Conservation (phyloP, 2,888 invertebrate species). For the Stramonita haemastoma region DNA sequence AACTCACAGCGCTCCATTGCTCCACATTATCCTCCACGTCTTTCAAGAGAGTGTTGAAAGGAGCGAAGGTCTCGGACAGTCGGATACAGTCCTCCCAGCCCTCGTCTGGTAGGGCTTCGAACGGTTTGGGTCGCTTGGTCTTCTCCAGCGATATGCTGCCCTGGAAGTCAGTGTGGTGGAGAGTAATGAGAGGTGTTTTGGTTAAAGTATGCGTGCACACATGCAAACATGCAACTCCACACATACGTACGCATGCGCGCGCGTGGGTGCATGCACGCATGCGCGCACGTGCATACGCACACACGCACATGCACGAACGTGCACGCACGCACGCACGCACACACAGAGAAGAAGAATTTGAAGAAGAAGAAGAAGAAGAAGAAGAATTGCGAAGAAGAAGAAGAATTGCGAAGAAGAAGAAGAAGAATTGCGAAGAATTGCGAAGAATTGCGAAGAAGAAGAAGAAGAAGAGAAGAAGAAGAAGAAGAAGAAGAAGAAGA, state of each 20-base stretch:
- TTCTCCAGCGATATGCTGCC: constrained; percentile 87
- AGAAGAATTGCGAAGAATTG: too few species aligned
- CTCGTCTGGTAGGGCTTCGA: constrained; percentile 85
- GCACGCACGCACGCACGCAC: constrained; percentile 7
- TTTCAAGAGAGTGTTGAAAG: constrained; percentile 84
- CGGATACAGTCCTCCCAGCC: constrained; percentile 92
- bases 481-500: too few species aligned
- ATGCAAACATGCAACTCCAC: not conserved
- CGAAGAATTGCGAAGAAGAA: not conserved
- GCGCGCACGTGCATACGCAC: not conserved
- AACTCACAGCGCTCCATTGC: constrained; percentile 82
- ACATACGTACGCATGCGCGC: not conserved
- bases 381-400: too few species aligned
- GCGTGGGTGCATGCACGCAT: not conserved
- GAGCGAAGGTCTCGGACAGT: constrained; percentile 84
- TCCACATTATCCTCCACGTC: constrained; percentile 81
- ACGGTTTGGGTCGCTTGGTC: constrained; percentile 83
- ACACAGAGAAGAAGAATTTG: not conserved
- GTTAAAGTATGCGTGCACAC: not conserved
- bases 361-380: too few species aligned
- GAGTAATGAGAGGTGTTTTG: not conserved
- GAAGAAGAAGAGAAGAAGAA: too few species aligned
- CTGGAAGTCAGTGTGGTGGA: constrained; percentile 52
- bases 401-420: too few species aligned
- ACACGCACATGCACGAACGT: not conserved